Conservation (phyloP, 2,888 invertebrate species). For the Cantharis rufa region DNA sequence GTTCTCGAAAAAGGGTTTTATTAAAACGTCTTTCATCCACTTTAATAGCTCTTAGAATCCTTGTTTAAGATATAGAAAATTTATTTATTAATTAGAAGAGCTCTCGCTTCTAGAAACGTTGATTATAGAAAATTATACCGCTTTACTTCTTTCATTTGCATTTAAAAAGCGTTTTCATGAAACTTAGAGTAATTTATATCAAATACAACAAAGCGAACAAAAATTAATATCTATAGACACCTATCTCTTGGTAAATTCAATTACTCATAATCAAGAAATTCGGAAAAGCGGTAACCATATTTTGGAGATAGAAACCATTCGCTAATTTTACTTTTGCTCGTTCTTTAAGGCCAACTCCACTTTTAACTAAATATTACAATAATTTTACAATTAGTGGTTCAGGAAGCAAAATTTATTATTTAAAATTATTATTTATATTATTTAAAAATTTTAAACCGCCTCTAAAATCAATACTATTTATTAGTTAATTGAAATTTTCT, state of each 20-base stretch:
- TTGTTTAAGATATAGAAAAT: constrained; percentile 37
- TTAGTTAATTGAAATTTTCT: too few relatives aligned
- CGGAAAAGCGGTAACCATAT: neutral
- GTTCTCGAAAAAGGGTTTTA: constrained; percentile 44
- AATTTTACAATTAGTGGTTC: too few relatives aligned
- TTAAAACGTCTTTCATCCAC: constrained; percentile 45
- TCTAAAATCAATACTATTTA: too few relatives aligned
- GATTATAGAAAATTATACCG: constrained; percentile 36
- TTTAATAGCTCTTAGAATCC: constrained; percentile 40
- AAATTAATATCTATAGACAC: neutral
- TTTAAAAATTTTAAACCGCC: too few relatives aligned
- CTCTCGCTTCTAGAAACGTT: constrained; percentile 33
- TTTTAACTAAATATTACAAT: too few relatives aligned
- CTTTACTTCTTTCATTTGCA: constrained; percentile 30
- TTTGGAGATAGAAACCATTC: too few relatives aligned
- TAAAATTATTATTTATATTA: too few relatives aligned
- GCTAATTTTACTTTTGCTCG: too few relatives aligned
- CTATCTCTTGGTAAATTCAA: neutral
- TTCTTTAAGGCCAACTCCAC: too few relatives aligned
- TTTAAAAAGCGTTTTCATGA: constrained; percentile 31
- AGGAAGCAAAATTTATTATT: too few relatives aligned
- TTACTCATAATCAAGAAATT: neutral
- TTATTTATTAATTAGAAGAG: constrained; percentile 42
- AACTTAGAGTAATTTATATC: constrained; percentile 25
- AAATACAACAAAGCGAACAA: constrained; percentile 6